phyloP scores from a whole-genome alignment of 1,140 invertebrate genomes.

The Trachelipus rathkii region DNA sequence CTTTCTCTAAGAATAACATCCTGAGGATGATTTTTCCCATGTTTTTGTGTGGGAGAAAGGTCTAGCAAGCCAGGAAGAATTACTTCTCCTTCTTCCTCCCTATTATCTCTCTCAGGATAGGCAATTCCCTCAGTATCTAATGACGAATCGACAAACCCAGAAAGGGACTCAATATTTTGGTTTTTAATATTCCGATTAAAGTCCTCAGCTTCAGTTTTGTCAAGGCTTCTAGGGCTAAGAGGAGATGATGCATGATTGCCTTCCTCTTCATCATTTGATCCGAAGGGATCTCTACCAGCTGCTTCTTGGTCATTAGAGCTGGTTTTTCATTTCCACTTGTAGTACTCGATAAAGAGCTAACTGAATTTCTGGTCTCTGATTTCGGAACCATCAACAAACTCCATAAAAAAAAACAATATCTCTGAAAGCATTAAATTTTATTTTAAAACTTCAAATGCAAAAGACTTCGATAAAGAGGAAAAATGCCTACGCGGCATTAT shows the following conservation, averaged over 20 bases:
- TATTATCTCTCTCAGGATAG: background rate
- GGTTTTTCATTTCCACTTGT: constrained; percentile 38
- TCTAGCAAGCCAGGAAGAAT: constrained; percentile 50
- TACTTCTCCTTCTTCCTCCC: constrained; percentile 43
- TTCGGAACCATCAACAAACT: no score
- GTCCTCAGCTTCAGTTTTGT: background rate
- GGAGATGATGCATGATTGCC: constrained; percentile 16
- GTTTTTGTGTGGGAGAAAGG: constrained; percentile 49
- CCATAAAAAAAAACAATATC: no score
- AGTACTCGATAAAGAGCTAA: constrained; percentile 36
- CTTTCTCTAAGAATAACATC: constrained; percentile 32
- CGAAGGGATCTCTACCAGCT: constrained; percentile 85
- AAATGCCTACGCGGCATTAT: no score
- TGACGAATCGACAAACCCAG: no score
- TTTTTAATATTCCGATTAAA: background rate
- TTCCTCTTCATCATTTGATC: constrained; percentile 82
- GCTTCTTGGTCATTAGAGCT: constrained; percentile 73
- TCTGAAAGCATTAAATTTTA: no score
- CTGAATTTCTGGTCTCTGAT: constrained; percentile 45
- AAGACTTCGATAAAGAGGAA: no score
- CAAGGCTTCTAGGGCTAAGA: background rate
- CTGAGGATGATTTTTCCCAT: constrained; percentile 6
- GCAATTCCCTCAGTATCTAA: no score
- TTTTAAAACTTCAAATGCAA: no score
- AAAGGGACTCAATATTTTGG: constrained; percentile 23